Evolutionary conservation across 2,888 invertebrate genomes (phyloP), one percentile per base, ranked within the genome.

Genomic region (Plebejus argus): DNA sequence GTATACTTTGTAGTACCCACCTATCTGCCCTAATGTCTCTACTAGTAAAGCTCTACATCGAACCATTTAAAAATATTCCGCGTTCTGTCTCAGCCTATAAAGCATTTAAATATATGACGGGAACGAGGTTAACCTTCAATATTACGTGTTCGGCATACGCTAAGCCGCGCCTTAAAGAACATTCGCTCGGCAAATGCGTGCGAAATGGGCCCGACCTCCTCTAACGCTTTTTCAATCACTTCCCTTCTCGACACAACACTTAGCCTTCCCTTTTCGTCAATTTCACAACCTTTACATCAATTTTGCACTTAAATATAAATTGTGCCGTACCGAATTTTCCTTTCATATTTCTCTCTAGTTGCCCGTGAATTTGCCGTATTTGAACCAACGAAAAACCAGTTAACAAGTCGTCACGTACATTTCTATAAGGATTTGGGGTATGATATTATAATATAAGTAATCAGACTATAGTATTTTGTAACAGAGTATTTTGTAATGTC

Each of bases 261-360:
- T 93, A 93, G 92, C 90, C 88, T 90, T 90, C 90, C 93, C 92
- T 93, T 93, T 93, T 93, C 90, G 92, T 91, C 92, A 93, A 93
- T 93, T 93, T 93, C 90, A 88, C 89, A 87, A 90, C 91, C 90
- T 90, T 90, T 89, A 92, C 93, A 92, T 92, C 93, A 93, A 92
- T 93, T 92, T 91, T 90, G 86, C 85, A 88, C 86, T 89, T 89
- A 90, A 88, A 87, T 90, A 90, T 88, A 89, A 89, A 90, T 82
- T 81, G 81, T 77, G 71, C 71, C 72, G 71, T 39, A 53, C 66
- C 28, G 33, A 74, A 74, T 53, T 74, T 74, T 74, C 74, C 49
- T 74, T 74, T 74, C 12, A 28, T 28, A 28, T 74, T 74, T 28
- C 49, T 45, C 15, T 7, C 66, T 66, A 66, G 66, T 28, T 66